Evolutionary conservation across 2,888 invertebrate species (phyloP).

Genomic region (Lycia hirtaria): DNA sequence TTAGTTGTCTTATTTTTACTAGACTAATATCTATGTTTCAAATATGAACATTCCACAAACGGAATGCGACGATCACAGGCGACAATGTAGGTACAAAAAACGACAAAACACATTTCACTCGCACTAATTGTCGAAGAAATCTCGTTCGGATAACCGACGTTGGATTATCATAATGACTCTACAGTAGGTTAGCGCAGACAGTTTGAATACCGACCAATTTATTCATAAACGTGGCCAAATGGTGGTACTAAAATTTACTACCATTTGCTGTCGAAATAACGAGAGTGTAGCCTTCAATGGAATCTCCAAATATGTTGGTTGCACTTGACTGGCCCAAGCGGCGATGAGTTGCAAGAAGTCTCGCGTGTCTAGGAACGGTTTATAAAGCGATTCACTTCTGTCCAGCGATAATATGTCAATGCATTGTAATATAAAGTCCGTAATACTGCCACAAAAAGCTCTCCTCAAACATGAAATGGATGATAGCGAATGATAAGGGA

Average conservation of each 20-base stretch:
- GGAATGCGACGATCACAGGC: background rate
- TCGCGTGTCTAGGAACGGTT: conserved; percentile 16
- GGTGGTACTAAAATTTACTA: background rate
- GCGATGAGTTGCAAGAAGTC: conserved; percentile 19
- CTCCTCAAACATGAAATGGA: background rate
- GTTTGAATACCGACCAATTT: background rate
- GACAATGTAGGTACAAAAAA: background rate
- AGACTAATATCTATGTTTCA: too few relatives aligned
- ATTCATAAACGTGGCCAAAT: background rate
- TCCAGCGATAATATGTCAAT: conserved; percentile 15
- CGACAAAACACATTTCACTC: conserved; percentile 10
- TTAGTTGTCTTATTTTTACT: too few relatives aligned
- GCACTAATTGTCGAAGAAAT: conserved; percentile 20
- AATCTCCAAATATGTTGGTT: background rate
- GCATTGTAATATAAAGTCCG: conserved; percentile 12
- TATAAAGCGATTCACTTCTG: conserved; percentile 8
- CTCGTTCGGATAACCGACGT: conserved; percentile 8
- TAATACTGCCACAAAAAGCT: conserved; percentile 5
- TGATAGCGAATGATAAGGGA: background rate
- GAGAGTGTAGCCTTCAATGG: background rate
- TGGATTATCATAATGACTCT: conserved; percentile 15
- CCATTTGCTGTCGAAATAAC: background rate
- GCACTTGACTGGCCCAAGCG: background rate
- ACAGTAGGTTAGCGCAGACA: conserved; percentile 7
- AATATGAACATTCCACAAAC: background rate